Evolutionary conservation across 2,888 invertebrate species (phyloP).

Genomic region (Melinopterus prodromus): DNA sequence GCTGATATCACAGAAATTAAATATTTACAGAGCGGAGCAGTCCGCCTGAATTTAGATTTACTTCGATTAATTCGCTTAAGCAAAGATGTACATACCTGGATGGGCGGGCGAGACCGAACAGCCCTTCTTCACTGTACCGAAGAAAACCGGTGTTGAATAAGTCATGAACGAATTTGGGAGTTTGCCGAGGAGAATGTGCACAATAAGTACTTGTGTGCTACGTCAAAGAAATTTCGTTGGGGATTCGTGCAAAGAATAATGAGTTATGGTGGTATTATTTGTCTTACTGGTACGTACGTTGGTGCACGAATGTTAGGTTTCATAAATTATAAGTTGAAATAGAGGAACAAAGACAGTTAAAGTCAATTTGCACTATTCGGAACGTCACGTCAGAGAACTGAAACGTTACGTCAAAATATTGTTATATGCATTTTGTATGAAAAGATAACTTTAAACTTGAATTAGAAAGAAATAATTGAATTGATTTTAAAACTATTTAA

Average conservation of each 20-base stretch:
- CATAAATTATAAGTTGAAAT: no score
- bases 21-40: not conserved
- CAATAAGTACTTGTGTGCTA: not conserved
- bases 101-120: not conserved
- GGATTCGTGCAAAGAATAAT: not conserved
- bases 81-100: not conserved
- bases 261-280: no score
- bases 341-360: no score
- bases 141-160: not conserved
- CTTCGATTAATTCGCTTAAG: not conserved
- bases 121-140: not conserved
- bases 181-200: not conserved
- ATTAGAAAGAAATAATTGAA: no score
- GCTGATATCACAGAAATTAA: conserved; percentile 4
- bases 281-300: no score
- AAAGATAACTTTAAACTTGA: no score
- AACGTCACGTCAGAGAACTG: no score
- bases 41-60: not conserved
- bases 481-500: no score
- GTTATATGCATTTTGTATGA: no score
- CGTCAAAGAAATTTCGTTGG: not conserved
- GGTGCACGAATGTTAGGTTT: no score
- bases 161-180: not conserved
- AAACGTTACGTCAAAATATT: no score
- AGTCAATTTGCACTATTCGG: no score